These are phyloP conservation scores for Tachina grossa DNA, from an alignment of 2,888 invertebrate genomes.

Conservation along the genomic window DNA sequence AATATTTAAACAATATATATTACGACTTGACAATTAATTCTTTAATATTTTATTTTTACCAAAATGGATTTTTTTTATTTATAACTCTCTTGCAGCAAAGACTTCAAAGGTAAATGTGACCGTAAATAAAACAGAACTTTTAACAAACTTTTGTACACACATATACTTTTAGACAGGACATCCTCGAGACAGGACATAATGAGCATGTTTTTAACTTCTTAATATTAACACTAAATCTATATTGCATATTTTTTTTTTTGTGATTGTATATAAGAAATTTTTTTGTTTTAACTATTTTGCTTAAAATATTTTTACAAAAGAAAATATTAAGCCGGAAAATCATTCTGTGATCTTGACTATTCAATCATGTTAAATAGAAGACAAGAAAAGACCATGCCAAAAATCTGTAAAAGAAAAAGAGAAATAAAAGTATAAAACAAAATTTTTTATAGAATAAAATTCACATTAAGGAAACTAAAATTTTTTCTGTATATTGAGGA, in stretches of 20 bases:
- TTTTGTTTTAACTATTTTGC: not conserved
- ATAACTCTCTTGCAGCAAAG: too few relatives aligned
- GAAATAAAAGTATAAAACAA: conserved; percentile 37
- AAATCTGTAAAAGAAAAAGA: conserved; percentile 85
- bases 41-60: too few relatives aligned
- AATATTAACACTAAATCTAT: not conserved
- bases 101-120: too few relatives aligned
- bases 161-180: too few relatives aligned
- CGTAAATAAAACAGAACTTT: too few relatives aligned
- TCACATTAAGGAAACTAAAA: too few relatives aligned
- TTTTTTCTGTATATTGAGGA: too few relatives aligned
- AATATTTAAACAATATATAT: too few relatives aligned
- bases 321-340: not conserved
- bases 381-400: conserved; percentile 93
- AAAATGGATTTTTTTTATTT: too few relatives aligned
- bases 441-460: not conserved
- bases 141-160: too few relatives aligned
- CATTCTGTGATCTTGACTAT: conserved; percentile 79
- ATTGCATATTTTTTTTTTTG: not conserved
- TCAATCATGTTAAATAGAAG: conserved; percentile 93
- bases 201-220: not conserved
- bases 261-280: not conserved
- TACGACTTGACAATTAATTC: too few relatives aligned
- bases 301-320: conserved; percentile 23
- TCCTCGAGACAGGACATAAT: too few relatives aligned